Evolutionary conservation across 1,140 invertebrate genomes (phyloP).

Genomic region (Heliconius eleuchia): DNA sequence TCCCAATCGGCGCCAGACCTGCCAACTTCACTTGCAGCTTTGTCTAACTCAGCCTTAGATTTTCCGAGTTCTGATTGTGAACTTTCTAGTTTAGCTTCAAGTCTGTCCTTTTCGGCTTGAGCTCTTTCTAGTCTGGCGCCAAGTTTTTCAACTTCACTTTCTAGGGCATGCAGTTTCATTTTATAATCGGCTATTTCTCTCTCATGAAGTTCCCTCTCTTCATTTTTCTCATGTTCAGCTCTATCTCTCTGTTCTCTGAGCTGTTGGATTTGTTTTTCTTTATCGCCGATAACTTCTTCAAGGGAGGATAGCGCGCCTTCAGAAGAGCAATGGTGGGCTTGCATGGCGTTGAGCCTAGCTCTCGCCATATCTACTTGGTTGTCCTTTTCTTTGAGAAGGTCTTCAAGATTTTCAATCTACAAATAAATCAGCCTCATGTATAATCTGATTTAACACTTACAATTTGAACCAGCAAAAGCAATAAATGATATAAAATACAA

Average conservation of each 20-base stretch:
- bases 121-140: constrained; percentile 93
- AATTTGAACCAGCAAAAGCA: background rate
- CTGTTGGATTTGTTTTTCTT: constrained; percentile 97
- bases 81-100: constrained; percentile 94
- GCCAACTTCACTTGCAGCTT: constrained; percentile 93
- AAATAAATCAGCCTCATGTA: constrained; percentile 41
- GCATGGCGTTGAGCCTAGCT: constrained; percentile 93
- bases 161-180: constrained; percentile 94
- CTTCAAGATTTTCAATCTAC: constrained; percentile 98
- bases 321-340: constrained; percentile 95
- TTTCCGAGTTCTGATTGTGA: constrained; percentile 96
- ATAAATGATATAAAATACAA: constrained; percentile 8
- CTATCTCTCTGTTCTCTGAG: constrained; percentile 93
- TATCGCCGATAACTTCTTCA: constrained; percentile 97
- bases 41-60: constrained; percentile 95
- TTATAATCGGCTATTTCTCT: constrained; percentile 97
- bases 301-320: constrained; percentile 95
- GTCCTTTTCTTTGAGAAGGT: constrained; percentile 98
- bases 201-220: constrained; percentile 96
- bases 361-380: constrained; percentile 98
- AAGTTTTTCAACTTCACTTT: constrained; percentile 95
- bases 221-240: constrained; percentile 97
- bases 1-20: constrained; percentile 94
- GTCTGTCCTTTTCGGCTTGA: constrained; percentile 92
- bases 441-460: background rate